Evolutionary conservation across 2,888 invertebrate genomes (phyloP).

Genomic region (Molorchus minor): DNA sequence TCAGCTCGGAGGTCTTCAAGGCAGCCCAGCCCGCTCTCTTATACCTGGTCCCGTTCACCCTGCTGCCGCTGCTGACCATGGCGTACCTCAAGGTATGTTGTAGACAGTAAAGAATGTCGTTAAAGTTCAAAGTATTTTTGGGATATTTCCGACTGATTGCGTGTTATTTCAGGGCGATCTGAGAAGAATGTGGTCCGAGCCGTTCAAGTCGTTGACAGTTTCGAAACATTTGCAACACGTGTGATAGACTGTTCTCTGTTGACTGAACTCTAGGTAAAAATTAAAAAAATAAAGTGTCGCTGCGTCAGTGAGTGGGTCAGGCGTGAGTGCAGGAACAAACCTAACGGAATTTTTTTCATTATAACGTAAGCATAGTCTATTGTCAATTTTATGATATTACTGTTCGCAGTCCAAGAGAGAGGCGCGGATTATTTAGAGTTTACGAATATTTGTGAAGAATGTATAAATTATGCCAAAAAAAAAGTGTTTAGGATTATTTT

Average conservation of each 20-base stretch:
- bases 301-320: slow-evolving; percentile 39
- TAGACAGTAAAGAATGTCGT: too few species aligned
- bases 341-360: slow-evolving; percentile 39
- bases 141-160: not conserved
- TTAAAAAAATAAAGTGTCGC: slow-evolving; percentile 43
- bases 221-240: slow-evolving; percentile 82
- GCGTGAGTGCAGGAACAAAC: slow-evolving; percentile 30
- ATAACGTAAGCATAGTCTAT: slow-evolving; percentile 42
- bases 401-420: slow-evolving; percentile 18
- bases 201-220: slow-evolving; percentile 84
- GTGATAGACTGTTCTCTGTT: slow-evolving; percentile 64
- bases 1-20: slow-evolving; percentile 97
- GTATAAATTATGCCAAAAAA: too few species aligned
- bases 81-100: slow-evolving; percentile 95
- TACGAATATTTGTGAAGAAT: too few species aligned
- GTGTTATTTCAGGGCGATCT: slow-evolving; percentile 83
- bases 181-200: slow-evolving; percentile 97
- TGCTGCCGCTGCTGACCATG: slow-evolving; percentile 96
- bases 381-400: slow-evolving; percentile 43
- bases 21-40: slow-evolving; percentile 97
- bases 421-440: not conserved
- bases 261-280: slow-evolving; percentile 42
- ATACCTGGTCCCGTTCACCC: slow-evolving; percentile 96
- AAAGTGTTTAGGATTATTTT: too few species aligned
- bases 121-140: not conserved